A percentile compares a stretch with the other conserved stretches of the same genome.
phyloP scores from a whole-genome alignment of 2,113 vertebrate genomes.

The Abramis brama region DNA sequence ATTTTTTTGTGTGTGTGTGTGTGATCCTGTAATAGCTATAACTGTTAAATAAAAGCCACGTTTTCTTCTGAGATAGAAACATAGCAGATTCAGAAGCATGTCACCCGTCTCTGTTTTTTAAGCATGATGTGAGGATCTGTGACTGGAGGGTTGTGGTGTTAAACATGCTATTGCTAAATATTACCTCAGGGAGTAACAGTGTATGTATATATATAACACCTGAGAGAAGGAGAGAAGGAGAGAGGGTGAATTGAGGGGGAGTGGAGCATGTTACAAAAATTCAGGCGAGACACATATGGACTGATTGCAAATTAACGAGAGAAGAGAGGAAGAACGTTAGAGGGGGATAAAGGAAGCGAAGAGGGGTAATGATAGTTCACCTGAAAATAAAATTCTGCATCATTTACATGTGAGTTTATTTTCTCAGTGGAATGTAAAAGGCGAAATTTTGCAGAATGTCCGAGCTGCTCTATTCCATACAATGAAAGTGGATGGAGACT shows the following conservation, averaged over 20 bases:
- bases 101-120: constrained; percentile 72
- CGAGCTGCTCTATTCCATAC: neutral
- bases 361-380: constrained; percentile 22
- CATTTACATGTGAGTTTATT: neutral
- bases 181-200: constrained; percentile 75
- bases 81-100: constrained; percentile 62
- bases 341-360: constrained; percentile 22
- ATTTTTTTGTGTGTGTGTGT: constrained; percentile 48
- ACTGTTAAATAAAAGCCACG: constrained; percentile 66
- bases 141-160: constrained; percentile 75
- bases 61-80: constrained; percentile 68
- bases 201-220: constrained; percentile 65
- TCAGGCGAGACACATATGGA: constrained; percentile 23
- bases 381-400: neutral
- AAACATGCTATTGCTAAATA: constrained; percentile 77
- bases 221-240: constrained; percentile 38
- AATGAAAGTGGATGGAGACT: neutral
- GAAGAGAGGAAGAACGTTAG: constrained; percentile 7
- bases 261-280: constrained; percentile 47
- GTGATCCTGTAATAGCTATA: constrained; percentile 74
- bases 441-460: neutral
- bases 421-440: neutral
- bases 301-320: constrained; percentile 25
- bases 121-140: constrained; percentile 67
- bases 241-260: constrained; percentile 37